phyloP scores from a whole-genome alignment of 2,888 invertebrate genomes.

The Cloeon dipterum region DNA sequence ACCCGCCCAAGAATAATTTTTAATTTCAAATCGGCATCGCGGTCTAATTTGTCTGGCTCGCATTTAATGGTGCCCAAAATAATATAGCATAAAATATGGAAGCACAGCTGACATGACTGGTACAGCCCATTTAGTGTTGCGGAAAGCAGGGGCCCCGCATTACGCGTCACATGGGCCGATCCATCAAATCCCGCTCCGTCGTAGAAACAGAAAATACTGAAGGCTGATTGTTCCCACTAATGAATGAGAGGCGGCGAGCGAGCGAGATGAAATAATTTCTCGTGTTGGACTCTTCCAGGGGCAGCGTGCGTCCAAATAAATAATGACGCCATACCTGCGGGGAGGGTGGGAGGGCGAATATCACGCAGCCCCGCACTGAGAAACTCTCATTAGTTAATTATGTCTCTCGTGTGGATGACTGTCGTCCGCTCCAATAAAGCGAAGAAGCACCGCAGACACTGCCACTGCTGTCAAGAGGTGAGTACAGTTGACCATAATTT shows the following conservation, averaged over 20 bases:
- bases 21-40: no score
- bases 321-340: background rate
- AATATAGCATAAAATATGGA: no score
- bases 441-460: conserved; percentile 6
- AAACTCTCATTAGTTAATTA: conserved; percentile 8
- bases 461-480: background rate
- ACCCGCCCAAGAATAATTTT: no score
- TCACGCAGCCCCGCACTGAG: background rate
- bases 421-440: conserved; percentile 20
- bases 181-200: background rate
- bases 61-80: no score
- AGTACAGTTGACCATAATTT: background rate
- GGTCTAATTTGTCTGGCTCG: no score
- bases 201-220: background rate
- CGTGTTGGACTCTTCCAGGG: background rate
- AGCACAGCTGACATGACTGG: no score
- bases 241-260: background rate
- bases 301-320: background rate
- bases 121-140: no score
- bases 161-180: no score
- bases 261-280: background rate
- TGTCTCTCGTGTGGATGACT: conserved; percentile 28
- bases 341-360: background rate
- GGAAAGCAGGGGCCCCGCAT: no score
- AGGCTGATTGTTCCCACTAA: background rate